Percentiles rank a stretch among this genome's conserved stretches.
Conservation (phyloP, 2,113 vertebrate genomes). For the Esox niger region DNA sequence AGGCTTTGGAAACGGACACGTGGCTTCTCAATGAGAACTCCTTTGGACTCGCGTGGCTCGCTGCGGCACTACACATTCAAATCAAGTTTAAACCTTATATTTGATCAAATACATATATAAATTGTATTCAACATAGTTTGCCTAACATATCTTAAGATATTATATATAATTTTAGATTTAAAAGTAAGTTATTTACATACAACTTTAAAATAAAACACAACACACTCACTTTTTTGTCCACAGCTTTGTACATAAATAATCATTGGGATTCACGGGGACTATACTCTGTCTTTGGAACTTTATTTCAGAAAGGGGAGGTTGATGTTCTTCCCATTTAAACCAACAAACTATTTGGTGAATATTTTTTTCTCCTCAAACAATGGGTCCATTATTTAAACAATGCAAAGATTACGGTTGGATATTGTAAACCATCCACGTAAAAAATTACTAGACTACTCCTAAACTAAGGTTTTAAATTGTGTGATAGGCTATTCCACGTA, state of each 20-base stretch:
- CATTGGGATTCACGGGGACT: background rate
- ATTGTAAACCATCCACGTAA: background rate
- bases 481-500: background rate
- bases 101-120: conserved; percentile 35
- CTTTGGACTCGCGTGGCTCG: conserved; percentile 94
- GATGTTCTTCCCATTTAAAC: conserved; percentile 61
- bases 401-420: background rate
- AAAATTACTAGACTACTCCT: background rate
- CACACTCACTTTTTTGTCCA: conserved; percentile 21
- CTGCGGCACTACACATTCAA: conserved; percentile 88
- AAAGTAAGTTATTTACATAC: conserved; percentile 23
- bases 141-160: conserved; percentile 19
- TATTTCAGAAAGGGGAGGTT: conserved; percentile 56
- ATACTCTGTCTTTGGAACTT: background rate
- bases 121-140: conserved; percentile 12
- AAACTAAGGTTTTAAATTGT: too few relatives aligned
- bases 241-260: conserved; percentile 10
- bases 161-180: conserved; percentile 23
- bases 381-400: background rate
- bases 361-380: background rate
- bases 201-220: conserved; percentile 28
- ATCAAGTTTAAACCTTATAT: conserved; percentile 62
- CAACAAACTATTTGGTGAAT: background rate
- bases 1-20: conserved; percentile 99
- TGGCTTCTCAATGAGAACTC: conserved; percentile 98